Percentiles rank a stretch among this genome's conserved stretches.
Conservation (phyloP, 2,113 vertebrate species). For the Oreochromis tanganicae region DNA sequence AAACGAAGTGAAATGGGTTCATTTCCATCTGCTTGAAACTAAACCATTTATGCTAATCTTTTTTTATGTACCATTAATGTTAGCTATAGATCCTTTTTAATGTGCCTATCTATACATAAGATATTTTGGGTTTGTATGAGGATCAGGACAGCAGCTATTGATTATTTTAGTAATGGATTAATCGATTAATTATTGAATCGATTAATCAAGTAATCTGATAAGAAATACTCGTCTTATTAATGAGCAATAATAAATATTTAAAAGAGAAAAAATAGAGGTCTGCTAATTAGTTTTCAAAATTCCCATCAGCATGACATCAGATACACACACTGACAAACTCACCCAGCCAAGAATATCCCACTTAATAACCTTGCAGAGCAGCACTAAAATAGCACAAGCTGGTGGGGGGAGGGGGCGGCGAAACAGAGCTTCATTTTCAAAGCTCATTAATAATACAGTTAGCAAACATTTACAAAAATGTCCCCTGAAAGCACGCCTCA, state of each 20-base stretch:
- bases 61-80: background rate
- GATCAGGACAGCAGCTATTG: background rate
- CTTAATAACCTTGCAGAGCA: conserved; percentile 20
- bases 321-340: background rate
- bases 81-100: too few species aligned
- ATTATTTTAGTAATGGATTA: background rate
- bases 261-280: rapidly evolving
- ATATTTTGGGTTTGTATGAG: background rate
- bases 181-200: background rate
- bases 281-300: background rate
- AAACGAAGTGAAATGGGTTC: background rate
- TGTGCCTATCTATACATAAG: rapidly evolving
- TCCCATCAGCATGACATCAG: background rate
- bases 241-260: background rate
- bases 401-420: background rate
- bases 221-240: background rate
- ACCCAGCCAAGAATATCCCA: background rate
- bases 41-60: background rate
- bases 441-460: background rate
- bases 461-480: background rate
- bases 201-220: background rate
- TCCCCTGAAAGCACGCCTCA: background rate
- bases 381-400: conserved; percentile 46
- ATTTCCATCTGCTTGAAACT: background rate
- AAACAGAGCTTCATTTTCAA: background rate